Evolutionary conservation across 2,113 vertebrate genomes (phyloP).

Genomic region (Tragelaphus strepsiceros): DNA sequence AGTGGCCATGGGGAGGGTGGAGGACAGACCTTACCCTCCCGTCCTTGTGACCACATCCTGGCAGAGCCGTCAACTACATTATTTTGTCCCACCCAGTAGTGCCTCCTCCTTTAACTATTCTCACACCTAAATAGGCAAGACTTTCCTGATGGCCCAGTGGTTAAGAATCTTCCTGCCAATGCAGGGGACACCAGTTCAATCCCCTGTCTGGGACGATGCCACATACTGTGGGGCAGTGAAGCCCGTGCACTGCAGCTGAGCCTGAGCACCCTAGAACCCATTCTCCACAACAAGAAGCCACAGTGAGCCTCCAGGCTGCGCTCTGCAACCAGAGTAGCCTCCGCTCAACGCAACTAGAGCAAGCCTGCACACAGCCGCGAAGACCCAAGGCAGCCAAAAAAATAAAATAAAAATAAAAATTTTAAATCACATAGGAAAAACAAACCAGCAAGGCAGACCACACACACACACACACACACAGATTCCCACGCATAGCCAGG

Average conservation of each 20-base stretch:
- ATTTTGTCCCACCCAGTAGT: background rate
- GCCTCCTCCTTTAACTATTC: background rate
- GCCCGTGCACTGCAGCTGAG: accelerated
- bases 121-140: background rate
- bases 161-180: background rate
- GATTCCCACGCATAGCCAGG: accelerated
- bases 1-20: background rate
- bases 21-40: accelerated
- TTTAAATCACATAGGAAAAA: background rate
- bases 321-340: background rate
- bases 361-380: background rate
- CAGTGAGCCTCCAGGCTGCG: background rate
- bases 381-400: background rate
- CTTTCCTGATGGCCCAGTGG: background rate
- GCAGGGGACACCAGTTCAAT: background rate
- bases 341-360: background rate
- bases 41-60: background rate
- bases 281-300: background rate
- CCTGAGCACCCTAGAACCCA: background rate
- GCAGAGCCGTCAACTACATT: background rate
- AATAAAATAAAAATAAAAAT: background rate
- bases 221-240: background rate
- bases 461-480: background rate
- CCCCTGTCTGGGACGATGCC: background rate
- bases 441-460: too few relatives aligned